A percentile compares a stretch with the other conserved stretches of the same genome.
These are phyloP conservation scores for Stegodyphus mimosarum DNA, from an alignment of 1,140 invertebrate species.

Conservation along the genomic window DNA sequence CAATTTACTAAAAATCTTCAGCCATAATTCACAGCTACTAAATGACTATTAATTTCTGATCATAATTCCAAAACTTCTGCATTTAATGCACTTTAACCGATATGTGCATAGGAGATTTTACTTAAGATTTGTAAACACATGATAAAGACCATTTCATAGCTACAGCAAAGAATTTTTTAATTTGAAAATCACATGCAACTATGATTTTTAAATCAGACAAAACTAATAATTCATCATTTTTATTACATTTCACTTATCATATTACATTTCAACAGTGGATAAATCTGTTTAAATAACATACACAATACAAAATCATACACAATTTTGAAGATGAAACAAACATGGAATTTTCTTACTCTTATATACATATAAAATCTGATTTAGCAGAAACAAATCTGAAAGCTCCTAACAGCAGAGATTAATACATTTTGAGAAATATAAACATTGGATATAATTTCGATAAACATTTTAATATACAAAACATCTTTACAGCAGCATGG, in stretches of 20 bases:
- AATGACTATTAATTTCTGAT: too few relatives aligned
- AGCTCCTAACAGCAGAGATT: background rate
- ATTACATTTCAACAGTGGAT: background rate
- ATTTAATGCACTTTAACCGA: too few relatives aligned
- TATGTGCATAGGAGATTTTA: background rate
- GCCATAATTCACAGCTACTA: too few relatives aligned
- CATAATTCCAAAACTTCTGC: too few relatives aligned
- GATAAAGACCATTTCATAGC: background rate
- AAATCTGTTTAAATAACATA: background rate
- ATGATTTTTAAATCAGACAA: too few relatives aligned
- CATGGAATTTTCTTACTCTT: background rate
- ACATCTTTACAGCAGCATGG: too few relatives aligned
- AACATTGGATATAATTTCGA: background rate
- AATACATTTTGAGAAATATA: conserved; percentile 1
- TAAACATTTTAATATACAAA: conserved; percentile 14
- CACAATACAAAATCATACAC: too few relatives aligned
- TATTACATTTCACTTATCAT: background rate
- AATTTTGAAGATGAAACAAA: background rate
- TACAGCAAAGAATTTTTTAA: background rate
- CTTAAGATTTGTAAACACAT: background rate
- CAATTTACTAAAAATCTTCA: too few relatives aligned
- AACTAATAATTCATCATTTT: background rate
- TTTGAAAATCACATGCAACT: too few relatives aligned
- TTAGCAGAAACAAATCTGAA: background rate
- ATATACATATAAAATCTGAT: conserved; percentile 7